Evolutionary conservation across 2,888 invertebrate genomes (phyloP), one percentile per base, ranked within the genome.

Genomic region (Imbricaverruca yamaguchii): DNA sequence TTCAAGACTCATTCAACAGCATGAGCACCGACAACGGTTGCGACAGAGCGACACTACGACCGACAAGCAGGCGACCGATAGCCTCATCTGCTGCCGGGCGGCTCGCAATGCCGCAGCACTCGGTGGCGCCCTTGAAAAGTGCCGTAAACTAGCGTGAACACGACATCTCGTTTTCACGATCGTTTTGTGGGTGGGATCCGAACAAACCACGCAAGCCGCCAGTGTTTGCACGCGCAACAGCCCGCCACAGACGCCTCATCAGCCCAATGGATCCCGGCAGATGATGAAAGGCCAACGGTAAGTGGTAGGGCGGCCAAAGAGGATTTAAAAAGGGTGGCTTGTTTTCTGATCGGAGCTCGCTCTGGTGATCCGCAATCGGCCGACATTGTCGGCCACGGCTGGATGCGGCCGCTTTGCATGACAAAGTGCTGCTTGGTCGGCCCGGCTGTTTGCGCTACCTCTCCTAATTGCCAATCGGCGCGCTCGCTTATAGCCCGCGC

Each of bases 281-380:
- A 23, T 65, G 65, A 65, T 65, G 65, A 65, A 65, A 65, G 65
- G 65, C n/a, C n/a, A 65, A n/a, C 61, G 65, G 65, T 23, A 12
- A 65, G 65, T 65, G 65, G n/a, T 23, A 23, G 10, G 65, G n/a
- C 65, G n/a, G 23, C 65, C 65, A 65, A 65, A 65, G 65, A 65
- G 65, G 65, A 65, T 65, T 65, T 65, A 65, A 65, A 65, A 65
- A 65, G 65, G 65, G 65, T 65, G 65, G n/a, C n/a, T 65, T 65
- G 65, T 65, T 65, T 65, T 65, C 65, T 65, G 65, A 65, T 65
- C 65, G n/a, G 23, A 1, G n/a, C 65, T n/a, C n/a, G 65, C 65
- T n/a, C 65, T 0, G 9, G n/a, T 12, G 65, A 65, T n/a, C 65
- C 65, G n/a, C n/a, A 65, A 65, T 65, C 65, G 9, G 8, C n/a